Evolutionary conservation across 2,888 invertebrate genomes (phyloP).

Genomic region (Cryptops parisi): DNA sequence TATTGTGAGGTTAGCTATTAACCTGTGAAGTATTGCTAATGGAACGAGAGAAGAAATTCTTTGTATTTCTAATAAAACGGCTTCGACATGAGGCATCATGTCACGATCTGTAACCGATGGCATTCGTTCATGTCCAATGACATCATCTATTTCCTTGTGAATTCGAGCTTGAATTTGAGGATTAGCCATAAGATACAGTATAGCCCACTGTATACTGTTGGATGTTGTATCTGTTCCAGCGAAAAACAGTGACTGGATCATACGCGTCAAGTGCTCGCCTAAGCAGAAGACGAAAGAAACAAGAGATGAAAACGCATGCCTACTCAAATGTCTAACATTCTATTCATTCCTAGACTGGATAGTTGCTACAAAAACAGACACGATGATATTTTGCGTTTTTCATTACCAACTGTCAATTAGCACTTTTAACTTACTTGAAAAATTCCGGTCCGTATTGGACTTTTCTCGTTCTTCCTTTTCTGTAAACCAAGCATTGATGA

Average conservation of each 20-base stretch:
- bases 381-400: too few species aligned
- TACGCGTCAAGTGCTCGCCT: neutral
- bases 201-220: neutral
- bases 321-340: too few species aligned
- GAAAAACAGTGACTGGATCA: neutral
- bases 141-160: constrained; percentile 5
- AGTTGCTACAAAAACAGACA: too few species aligned
- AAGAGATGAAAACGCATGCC: too few species aligned
- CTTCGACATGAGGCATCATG: neutral
- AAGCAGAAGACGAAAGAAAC: too few species aligned
- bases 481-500: neutral
- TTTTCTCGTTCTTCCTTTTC: neutral
- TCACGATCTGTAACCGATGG: neutral
- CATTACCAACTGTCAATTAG: neutral
- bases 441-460: neutral
- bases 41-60: neutral
- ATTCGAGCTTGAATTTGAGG: neutral
- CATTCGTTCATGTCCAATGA: neutral
- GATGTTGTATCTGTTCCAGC: constrained; percentile 8
- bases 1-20: too few species aligned
- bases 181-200: constrained; percentile 2
- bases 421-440: neutral
- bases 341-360: too few species aligned
- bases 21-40: neutral
- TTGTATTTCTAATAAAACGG: neutral